Evolutionary conservation across 2,888 invertebrate species (phyloP), one percentile per base, ranked within the genome.

Genomic region (Ectemnius lituratus): DNA sequence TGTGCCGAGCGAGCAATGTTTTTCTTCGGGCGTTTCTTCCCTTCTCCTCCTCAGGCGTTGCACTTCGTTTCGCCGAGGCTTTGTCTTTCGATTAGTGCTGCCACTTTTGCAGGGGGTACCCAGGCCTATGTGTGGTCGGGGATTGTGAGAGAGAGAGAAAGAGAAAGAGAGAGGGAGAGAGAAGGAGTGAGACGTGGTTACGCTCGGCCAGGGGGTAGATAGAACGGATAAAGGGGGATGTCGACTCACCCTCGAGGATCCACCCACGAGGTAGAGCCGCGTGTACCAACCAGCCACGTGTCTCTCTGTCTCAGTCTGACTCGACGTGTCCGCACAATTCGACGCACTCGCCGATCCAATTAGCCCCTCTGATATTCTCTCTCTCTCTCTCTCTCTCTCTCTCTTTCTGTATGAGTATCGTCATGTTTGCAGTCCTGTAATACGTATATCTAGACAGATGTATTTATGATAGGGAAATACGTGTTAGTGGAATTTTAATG

Each of bases 401-500:
- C 13, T 57, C 46, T 4, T 13, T 62, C 37, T 23, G 23, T 3
- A 23, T 3, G 2, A 23, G 23, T 23, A 23, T 23, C 23, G 2
- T 23, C 23, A 23, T 23, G 13, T 45, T 56, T 14, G 49, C 23
- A 49, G 37, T 37, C 37, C 8, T 11, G 8, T 37, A 37, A 14
- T 14, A 52, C 16, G 16, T 4, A 3, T n/a, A 4, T 47, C 11
- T 47, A 0, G 4, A 11, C 4, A 6, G n/a, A 4, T 4, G 27
- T 13, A 37, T 2, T 11, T 56, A 28, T 27, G 28, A 67, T n/a
- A 47, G 57, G 18, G 56, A 60, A 23, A 28, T 62, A 47, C 6
- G 18, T 49, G 59, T 2, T 23, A 49, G 23, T 71, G 27, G 52
- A 57, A 64, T 68, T 69, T 20, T 46, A 52, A 57, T 57, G 28